Percentiles rank a stretch among this genome's conserved stretches.
Conservation (phyloP, 2,888 invertebrate species). For the Alitta virens region DNA sequence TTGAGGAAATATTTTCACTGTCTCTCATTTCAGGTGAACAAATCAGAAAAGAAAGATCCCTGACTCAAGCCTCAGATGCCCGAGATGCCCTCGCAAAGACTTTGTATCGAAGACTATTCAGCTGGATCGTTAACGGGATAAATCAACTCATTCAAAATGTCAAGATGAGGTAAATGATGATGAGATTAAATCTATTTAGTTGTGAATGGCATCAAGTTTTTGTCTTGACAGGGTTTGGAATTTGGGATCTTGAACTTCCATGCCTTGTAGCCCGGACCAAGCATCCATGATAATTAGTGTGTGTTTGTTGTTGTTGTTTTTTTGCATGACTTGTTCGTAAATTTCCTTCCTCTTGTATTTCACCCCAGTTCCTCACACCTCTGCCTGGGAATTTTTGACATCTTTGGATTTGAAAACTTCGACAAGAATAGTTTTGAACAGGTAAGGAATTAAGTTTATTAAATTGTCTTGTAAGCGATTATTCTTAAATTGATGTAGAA, state of each 20-base stretch:
- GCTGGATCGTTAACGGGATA: constrained; percentile 80
- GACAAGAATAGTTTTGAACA: constrained; percentile 75
- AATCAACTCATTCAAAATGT: constrained; percentile 67
- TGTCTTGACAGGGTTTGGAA: too few relatives aligned
- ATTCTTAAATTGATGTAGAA: too few relatives aligned
- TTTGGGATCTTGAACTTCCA: too few relatives aligned
- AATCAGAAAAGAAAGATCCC: constrained; percentile 54
- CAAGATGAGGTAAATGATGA: constrained; percentile 16
- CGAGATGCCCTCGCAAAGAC: constrained; percentile 80
- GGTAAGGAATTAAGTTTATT: constrained; percentile 8
- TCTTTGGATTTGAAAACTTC: constrained; percentile 87
- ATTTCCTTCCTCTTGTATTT: not conserved
- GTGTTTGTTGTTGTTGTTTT: not conserved
- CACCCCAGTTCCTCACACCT: not conserved
- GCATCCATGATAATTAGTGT: not conserved
- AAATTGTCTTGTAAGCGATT: too few relatives aligned
- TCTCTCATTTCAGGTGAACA: constrained; percentile 20
- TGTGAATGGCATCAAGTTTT: too few relatives aligned
- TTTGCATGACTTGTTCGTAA: not conserved
- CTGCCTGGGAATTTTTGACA: constrained; percentile 71
- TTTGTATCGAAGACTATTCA: constrained; percentile 75
- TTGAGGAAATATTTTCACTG: too few relatives aligned
- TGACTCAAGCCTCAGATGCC: constrained; percentile 76
- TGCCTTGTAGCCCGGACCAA: too few relatives aligned
- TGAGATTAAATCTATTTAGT: too few relatives aligned